phyloP scores from a whole-genome alignment of 2,113 vertebrate genomes.

The Eclectus roratus region DNA sequence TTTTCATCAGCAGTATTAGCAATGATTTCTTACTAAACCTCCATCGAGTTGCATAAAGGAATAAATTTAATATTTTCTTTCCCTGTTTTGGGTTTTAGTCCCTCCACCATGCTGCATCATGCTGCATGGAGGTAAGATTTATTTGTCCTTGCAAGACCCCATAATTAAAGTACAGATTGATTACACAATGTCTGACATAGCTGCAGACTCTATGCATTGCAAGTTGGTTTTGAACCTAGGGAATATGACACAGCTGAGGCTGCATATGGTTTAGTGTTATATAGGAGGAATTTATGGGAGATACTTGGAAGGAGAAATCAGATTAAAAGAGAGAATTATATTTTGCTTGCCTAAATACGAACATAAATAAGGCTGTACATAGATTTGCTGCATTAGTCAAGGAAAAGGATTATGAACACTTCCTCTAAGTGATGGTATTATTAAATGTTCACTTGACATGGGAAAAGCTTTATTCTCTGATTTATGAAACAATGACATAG shows the following conservation, averaged over 20 bases:
- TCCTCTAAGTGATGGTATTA: not conserved
- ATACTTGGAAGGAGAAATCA: constrained; percentile 31
- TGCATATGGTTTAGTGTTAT: constrained; percentile 20
- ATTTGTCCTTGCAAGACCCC: constrained; percentile 8
- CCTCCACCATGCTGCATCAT: not conserved
- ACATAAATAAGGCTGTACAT: not conserved
- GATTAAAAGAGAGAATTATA: constrained; percentile 19
- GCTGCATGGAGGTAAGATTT: not conserved
- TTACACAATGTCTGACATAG: constrained; percentile 21
- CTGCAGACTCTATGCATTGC: not conserved
- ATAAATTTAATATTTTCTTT: not conserved
- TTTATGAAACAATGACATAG: not conserved
- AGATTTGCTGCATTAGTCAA: not conserved
- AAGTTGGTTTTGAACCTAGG: not conserved
- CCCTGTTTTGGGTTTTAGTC: not conserved
- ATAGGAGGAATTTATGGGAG: constrained; percentile 18
- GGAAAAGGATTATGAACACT: constrained; percentile 6
- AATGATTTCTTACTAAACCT: not conserved
- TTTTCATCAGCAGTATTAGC: constrained; percentile 14
- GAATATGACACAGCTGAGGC: constrained; percentile 12
- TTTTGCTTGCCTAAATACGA: constrained; percentile 9
- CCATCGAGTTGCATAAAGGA: not conserved
- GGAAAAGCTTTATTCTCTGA: constrained; percentile 6
- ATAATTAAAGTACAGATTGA: constrained; percentile 27
- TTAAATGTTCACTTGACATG: not conserved